Base-by-base conservation (phyloP, 2,888 invertebrate genomes). In the Chalcosyrphus nemorum region DNA sequence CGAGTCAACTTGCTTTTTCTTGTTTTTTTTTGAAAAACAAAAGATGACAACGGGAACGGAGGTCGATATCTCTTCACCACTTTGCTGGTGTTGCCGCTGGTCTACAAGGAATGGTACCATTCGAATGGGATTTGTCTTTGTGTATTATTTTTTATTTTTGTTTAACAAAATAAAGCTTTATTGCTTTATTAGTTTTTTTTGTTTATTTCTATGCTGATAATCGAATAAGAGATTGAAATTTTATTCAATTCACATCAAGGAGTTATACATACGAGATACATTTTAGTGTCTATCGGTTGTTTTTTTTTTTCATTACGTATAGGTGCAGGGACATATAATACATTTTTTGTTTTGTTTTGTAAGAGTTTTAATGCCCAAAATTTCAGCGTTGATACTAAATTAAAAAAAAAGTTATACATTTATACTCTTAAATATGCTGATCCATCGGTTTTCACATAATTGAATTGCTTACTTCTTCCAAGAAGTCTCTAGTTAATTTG, bases 21-120 rank as follows among this genome's bases (percentile, higher is more conserved):
- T 24, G 24, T 24, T 2, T 24, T 4, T 2, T 24, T 2, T 24
- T 24, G 24, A 24, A 24, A 24, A 24, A 2, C 24, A 24, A 24
- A 24, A 24, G 4, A 24, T 24, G 24, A 24, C 24, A 24, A 24
- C 2, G 3, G 24, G 24, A 24, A 24, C 4, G 3, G 24, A 4
- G 24, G 4, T 24, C 3, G 4, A 24, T 2, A 70, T 65, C 52
- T 57, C 57, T 35, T 47, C 19, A 32, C 41, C 66, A 52, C 21
- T 41, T 13, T 50, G 13, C 57, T 27, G 45, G 15, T 38, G 57
- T 7, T 56, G 32, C 9, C 19, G 32, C 13, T 57, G 47, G 17
- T 45, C 45, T 61, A 41, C 29, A 63, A 35, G 74, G 82, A 84
- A 78, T 78, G 82, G 68, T 84, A 78, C 61, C 72, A 84, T 84